Base-by-base conservation (phyloP, 2,888 invertebrate species). In the Loripinus fragilis region DNA sequence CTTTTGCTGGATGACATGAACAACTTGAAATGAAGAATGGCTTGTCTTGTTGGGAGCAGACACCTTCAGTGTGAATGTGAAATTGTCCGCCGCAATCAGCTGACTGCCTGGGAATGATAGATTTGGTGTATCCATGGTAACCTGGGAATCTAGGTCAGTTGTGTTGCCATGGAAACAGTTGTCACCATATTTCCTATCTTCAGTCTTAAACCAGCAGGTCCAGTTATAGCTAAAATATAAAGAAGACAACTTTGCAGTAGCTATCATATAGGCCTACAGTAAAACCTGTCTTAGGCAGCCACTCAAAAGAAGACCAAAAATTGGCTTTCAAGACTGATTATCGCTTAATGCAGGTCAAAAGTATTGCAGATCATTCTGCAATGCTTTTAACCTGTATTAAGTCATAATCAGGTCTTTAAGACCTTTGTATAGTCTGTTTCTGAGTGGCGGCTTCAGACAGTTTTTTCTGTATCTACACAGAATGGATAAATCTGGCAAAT, bases 1-100 rank as follows among this genome's bases (percentile, higher is more conserved):
- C 15, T 20, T 55, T 1, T 74, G 70, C 20, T 41, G 42, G 20
- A 71, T 42, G n/a, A 88, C 35, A 10, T 80, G 55, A 20, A 91
- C 83, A 23, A 90, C 86, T 74, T 92, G 91, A 28, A 81, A 81
- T 8, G 85, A 75, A n/a, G 76, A 74, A n/a, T 74, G 70, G 12
- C 71, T 71, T 25, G 69, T 50, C 10, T 81, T 75, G 30, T 83
- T 83, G 0, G 78, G 69, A 20, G 83, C 71, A 2, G 75, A 85
- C 33, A 91, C 86, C 2, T 86, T 90, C 71, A 92, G 76, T 15
- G 81, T 86, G 73, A 92, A 79, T 83, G 66, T 88, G 71, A 79
- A 91, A 88, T 73, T 89, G 67, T 38, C 65, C 68, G 71, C 74
- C 64, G 50, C 75, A 68, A 41, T 71, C 45, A 60, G 68, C 64